Conservation (phyloP, 2,797 vertebrate genomes). For the Pterois miles region DNA sequence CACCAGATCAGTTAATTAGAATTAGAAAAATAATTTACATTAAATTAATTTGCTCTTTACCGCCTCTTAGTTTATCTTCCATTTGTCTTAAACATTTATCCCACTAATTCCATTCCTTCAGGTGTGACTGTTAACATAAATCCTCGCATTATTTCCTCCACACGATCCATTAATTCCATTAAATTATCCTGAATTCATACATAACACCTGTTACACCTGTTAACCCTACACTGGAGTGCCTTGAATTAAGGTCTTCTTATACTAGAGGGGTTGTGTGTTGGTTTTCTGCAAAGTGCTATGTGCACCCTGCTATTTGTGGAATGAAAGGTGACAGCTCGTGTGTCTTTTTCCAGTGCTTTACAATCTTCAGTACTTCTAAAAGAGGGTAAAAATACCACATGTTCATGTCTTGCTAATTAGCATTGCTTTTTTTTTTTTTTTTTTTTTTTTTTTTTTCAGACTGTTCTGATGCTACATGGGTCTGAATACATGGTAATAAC, state of each 20-base stretch:
- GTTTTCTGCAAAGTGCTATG: constrained; percentile 5
- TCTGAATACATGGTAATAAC: constrained; percentile 1
- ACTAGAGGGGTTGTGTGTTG: neutral
- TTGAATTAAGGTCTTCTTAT: neutral
- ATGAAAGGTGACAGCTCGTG: constrained; percentile 3
- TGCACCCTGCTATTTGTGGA: constrained; percentile 8
- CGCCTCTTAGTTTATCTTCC: neutral
- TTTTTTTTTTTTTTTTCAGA: constrained; percentile 1
- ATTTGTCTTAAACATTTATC: neutral
- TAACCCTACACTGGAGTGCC: neutral
- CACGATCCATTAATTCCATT: constrained; percentile 1
- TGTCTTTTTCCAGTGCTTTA: constrained; percentile 17
- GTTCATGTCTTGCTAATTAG: constrained; percentile 25
- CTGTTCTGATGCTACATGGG: constrained; percentile 5
- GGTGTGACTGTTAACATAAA: constrained; percentile 10
- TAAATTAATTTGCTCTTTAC: constrained; percentile 67
- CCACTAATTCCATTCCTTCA: neutral
- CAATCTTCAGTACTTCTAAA: neutral
- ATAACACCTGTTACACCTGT: constrained; percentile 17
- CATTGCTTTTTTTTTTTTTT: constrained; percentile 3
- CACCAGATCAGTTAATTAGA: constrained; percentile 78
- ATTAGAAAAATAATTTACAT: constrained; percentile 20
- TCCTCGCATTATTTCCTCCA: constrained; percentile 47
- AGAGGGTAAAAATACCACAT: constrained; percentile 16
- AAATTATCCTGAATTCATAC: neutral